Conservation (phyloP, 2,797 vertebrate genomes). For the Eupleurogrammus muticus region DNA sequence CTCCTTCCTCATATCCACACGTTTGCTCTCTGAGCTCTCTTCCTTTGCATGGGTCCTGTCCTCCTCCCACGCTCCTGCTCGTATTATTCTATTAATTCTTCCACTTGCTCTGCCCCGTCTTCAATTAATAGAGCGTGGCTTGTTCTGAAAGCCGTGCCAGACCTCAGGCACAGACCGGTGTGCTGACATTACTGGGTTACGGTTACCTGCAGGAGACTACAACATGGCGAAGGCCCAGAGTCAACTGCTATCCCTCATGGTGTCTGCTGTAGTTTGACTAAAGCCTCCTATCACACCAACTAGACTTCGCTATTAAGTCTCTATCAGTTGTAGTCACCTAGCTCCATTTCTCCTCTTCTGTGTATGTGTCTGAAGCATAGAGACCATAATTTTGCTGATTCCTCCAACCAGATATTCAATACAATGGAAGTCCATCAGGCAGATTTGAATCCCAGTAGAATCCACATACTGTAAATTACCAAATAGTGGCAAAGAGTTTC, state of each 20-base stretch:
- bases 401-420: too few relatives aligned
- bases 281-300: background rate
- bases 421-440: too few relatives aligned
- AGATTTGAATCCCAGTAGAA: too few relatives aligned
- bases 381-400: too few relatives aligned
- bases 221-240: background rate
- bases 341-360: too few relatives aligned
- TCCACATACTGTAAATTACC: too few relatives aligned
- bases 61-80: constrained; percentile 1
- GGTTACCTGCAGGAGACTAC: background rate
- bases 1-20: constrained; percentile 16
- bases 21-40: constrained; percentile 1
- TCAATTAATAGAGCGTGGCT: background rate
- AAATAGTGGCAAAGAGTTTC: too few relatives aligned
- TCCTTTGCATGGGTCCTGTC: background rate
- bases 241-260: background rate
- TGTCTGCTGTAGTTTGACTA: background rate
- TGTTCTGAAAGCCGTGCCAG: background rate
- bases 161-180: background rate
- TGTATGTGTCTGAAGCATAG: too few relatives aligned
- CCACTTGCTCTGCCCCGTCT: background rate
- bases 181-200: background rate
- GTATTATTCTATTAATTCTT: constrained; percentile 7
- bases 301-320: background rate
- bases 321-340: too few relatives aligned